Conservation (phyloP, 2,888 invertebrate genomes). For the Cosmopolites sordidus region DNA sequence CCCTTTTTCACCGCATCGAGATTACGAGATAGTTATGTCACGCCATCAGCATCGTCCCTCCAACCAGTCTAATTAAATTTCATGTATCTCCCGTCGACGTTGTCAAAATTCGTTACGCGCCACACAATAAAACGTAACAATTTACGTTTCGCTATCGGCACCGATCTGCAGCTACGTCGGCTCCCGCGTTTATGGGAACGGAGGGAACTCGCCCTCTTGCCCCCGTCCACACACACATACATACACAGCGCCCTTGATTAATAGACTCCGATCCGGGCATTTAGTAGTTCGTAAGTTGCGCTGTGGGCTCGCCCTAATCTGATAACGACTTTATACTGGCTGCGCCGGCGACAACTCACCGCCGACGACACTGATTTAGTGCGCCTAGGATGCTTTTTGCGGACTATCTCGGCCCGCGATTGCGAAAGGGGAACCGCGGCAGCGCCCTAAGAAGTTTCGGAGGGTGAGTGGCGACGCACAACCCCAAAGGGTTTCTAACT, state of each 20-base stretch:
- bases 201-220: neutral
- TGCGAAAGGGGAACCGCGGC: neutral
- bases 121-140: constrained; percentile 1
- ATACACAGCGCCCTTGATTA: constrained; percentile 36
- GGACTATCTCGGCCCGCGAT: constrained; percentile 8
- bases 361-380: constrained; percentile 26
- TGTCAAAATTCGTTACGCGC: constrained; percentile 16
- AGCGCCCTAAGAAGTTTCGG: constrained; percentile 3
- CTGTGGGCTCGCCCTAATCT: constrained; percentile 41
- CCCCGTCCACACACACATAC: neutral
- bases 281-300: constrained; percentile 44
- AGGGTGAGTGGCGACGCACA: too few relatives aligned
- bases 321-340: constrained; percentile 43
- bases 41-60: neutral
- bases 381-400: constrained; percentile 21
- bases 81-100: constrained; percentile 5
- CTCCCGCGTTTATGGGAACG: constrained; percentile 11
- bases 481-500: too few relatives aligned
- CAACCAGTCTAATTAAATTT: constrained; percentile 12
- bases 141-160: constrained; percentile 4
- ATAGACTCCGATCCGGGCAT: constrained; percentile 44
- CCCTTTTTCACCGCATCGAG: too few relatives aligned
- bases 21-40: too few relatives aligned
- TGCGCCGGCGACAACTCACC: constrained; percentile 24
- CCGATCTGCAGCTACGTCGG: constrained; percentile 6